Evolutionary conservation across 2,888 invertebrate species (phyloP).

Genomic region (Sepioteuthis lessoniana): DNA sequence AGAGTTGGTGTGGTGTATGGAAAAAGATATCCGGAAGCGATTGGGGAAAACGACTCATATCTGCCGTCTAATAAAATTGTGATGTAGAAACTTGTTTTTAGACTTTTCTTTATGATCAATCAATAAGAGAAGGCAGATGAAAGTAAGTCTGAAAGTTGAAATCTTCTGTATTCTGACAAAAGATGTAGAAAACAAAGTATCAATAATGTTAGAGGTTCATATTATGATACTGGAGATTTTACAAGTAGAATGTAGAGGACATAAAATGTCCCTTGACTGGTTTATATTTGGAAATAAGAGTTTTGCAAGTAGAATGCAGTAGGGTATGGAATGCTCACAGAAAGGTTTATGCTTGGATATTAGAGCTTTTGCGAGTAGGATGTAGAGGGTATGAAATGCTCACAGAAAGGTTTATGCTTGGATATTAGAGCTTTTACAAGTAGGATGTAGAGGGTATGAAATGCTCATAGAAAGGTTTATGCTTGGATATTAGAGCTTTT

Average conservation of each 20-base stretch:
- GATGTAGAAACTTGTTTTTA: not conserved
- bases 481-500: no score
- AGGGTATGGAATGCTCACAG: no score
- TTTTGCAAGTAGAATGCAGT: no score
- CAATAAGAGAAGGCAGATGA: not conserved
- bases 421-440: no score
- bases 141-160: not conserved
- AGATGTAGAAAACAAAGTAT: not conserved
- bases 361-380: no score
- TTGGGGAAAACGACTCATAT: not conserved
- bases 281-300: no score
- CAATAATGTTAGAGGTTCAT: not conserved
- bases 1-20: not conserved
- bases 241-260: not conserved
- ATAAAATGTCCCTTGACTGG: not conserved
- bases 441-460: no score
- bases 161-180: not conserved
- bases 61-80: not conserved
- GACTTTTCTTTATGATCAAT: not conserved
- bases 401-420: no score
- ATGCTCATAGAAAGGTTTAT: no score
- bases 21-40: not conserved
- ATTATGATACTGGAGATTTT: not conserved
- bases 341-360: no score
- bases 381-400: no score